Base-by-base conservation (phyloP, 2,888 invertebrate species). In the Protonemura montana region DNA sequence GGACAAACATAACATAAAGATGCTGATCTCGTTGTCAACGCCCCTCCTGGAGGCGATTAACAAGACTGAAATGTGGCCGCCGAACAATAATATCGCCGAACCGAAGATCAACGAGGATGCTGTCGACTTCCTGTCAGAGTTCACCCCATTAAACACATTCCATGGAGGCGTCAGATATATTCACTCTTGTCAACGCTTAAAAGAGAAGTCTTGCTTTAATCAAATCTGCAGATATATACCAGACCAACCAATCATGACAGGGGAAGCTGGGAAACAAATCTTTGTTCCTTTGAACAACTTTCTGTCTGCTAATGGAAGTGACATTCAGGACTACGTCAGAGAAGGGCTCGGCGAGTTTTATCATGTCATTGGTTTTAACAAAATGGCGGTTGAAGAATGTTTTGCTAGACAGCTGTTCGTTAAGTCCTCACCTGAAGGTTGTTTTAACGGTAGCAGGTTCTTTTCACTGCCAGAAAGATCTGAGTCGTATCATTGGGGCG, bases 321-420 rank as follows among this genome's bases (percentile, higher is more conserved):
- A 59, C 26, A 59, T 84, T 27, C 29, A 27, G 27, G 76, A 76
- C 28, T 29, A 84, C 76, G 21, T 84, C 28, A 59, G 13, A 25
- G 84, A 84, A 27, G 76, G 84, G 10, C 28, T 21, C 2, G 28
- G 21, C 3, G 76, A 29, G 29, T 6, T 26, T n/a, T 59, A 76
- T 29, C 59, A 59, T 7, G 76, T 84, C 29, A 21, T 21, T 16
- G 84, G 84, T 6, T 84, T 84, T 76, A 27, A n/a, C 16, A 84
- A 84, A 29, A 84, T 84, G 76, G 29, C 76, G 10, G 84, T 84
- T 10, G 27, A 28, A n/a, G 84, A 84, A 29, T 84, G 84, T 21
- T 84, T 76, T 25, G 59, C 76, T 16, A n/a, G 84, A 3, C 84
- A 84, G 76, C 76, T 84, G 76, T 84, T 84, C 28, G 6, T 26